Percentiles rank a stretch among this genome's conserved stretches.
Evolutionary conservation across 2,797 vertebrate genomes (phyloP).

Genomic region (Clarias laeviceps): DNA sequence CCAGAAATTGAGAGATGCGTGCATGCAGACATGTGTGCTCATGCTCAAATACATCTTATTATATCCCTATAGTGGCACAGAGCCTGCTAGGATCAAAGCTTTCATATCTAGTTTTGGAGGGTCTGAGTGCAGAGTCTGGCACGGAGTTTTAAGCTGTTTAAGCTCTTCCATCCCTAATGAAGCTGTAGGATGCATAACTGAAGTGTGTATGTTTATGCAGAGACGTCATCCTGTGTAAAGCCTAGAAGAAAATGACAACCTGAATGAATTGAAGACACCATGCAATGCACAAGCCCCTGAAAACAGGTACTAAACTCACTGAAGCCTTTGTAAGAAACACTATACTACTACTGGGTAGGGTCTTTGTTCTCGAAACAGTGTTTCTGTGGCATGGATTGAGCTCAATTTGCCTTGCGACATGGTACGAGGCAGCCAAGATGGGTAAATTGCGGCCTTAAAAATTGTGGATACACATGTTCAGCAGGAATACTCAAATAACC

Average conservation of each 20-base stretch:
- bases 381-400: too few species aligned
- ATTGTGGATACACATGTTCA: too few species aligned
- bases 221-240: background rate
- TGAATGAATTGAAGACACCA: background rate
- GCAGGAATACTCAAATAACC: too few species aligned
- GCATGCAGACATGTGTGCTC: conserved; percentile 28
- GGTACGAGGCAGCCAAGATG: too few species aligned
- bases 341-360: too few species aligned
- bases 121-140: conserved; percentile 45
- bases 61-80: conserved; percentile 68
- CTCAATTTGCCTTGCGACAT: too few species aligned
- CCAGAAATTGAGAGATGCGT: conserved; percentile 27
- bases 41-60: conserved; percentile 73
- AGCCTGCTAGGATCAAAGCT: conserved; percentile 77
- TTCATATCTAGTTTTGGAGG: conserved; percentile 66
- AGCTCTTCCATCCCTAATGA: conserved; percentile 42
- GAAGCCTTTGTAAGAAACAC: too few species aligned
- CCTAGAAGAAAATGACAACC: background rate
- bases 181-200: conserved; percentile 23
- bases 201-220: background rate
- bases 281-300: background rate
- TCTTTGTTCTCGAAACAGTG: too few species aligned
- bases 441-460: too few species aligned
- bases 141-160: conserved; percentile 47
- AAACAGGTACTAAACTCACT: background rate